Evolutionary conservation across 92 coral and sea anemone species (phyloP), one percentile per base, ranked within the genome.

Genomic region (Palythoa caribaeorum): DNA sequence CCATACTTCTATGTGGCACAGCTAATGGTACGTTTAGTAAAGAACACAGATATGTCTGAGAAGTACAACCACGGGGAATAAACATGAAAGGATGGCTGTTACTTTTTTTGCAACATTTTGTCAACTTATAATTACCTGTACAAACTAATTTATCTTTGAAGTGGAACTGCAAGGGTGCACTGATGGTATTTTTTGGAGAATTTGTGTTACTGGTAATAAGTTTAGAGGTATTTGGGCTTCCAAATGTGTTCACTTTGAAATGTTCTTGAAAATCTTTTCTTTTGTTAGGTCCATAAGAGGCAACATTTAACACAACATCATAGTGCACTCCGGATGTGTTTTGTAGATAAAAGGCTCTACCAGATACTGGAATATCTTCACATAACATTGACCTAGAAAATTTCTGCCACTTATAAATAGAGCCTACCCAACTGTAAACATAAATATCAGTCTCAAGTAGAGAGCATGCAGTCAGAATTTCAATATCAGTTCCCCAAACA

Each of bases 401-500:
- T 75, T 57, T 90, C 60, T 86, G 84, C 93, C 87, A 90, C 70
- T 60, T 86, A 71, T 62, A 71, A n/a, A 68, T 44, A 76, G 60
- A 51, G 19, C 90, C 92, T 7, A 76, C 6, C 71, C 84, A 87
- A 59, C 86, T 77, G 87, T 90, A 92, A 16, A 87, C 93, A 90
- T 47, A 92, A 71, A 92, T 89, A 80, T 92, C 84, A 20, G 92
- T 86, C 47, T 75, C 68, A 13, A 92, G 73, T 74, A 76, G 72
- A 52, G 84, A 88, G 47, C 92, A 60, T 36, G 92, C 96, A 35
- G 90, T 90, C 38, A 93, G 73, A 75, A 93, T 88, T 88, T 93
- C 94, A 79, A 93, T 83, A 76, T 93, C 94, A 62, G 96, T 68
- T 71, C 96, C 94, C 94, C 96, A 93, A 70, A 92, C 93, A 65